Base-by-base conservation (phyloP, 2,113 vertebrate species). In the Leptobrachium leishanense region DNA sequence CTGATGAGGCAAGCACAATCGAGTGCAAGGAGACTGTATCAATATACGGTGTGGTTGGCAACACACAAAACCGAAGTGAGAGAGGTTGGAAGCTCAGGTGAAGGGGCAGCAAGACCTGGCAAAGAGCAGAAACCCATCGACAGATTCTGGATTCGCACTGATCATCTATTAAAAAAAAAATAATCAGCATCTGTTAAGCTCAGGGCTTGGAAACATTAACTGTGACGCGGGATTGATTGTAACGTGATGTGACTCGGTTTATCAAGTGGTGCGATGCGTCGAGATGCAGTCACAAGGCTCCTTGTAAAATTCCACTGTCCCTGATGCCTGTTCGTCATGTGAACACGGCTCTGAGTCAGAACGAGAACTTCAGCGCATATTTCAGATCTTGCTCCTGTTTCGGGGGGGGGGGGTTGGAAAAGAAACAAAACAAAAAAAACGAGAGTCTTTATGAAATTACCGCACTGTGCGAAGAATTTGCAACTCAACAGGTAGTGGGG, bases 231-330 rank as follows among this genome's bases (percentile, higher is more conserved):
- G 54, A 3, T n/a, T 62, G 41, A 5, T 77, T 54, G 40, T 69
- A 39, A 68, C 40, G 50, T 77, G 66, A 43, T 43, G 15, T 20
- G 55, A 57, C 43, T 53, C 31, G 65, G 6, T 67, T 10, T 54
- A 76, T 20, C 2, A 59, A 31, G 66, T 10, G 75, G 39, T 55
- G 15, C 3, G 50, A 76, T 5, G 75, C n/a, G 31, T 53, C 43
- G 40, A 41, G 65, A 68, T 68, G 5, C 3, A 68, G 59, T 79
- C 76, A 72, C 62, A 31, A 53, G 62, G 76, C 43, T 15, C 55
- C 63, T 71, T 79, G 75, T 77, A 77, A 77, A 77, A 77, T 77
- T 77, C 75, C 75, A 69, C 75, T 69, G n/a, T 57, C 50, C 15
- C 41, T 10, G 43, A 68, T 68, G 40, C 5, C n/a, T 44, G 31